phyloP scores from a whole-genome alignment of 2,888 invertebrate genomes.

The Baccha elongata region DNA sequence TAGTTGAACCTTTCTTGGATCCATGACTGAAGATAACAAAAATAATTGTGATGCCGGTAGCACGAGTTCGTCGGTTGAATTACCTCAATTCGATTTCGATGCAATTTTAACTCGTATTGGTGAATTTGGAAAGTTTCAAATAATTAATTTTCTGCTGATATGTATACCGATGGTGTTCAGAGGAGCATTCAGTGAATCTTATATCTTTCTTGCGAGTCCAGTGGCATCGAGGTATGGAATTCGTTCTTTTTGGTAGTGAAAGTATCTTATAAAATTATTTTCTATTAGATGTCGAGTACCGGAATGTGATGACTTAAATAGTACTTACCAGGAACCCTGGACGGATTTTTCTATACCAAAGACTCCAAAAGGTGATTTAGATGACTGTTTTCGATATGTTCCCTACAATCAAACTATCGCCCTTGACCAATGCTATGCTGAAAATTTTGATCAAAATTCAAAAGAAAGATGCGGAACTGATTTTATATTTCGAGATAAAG shows the following conservation, averaged over 20 bases:
- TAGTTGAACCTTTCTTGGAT: too few relatives aligned
- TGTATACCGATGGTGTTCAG: conserved; percentile 86
- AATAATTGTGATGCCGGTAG: conserved; percentile 7
- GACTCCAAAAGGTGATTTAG: conserved; percentile 80
- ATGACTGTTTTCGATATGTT: conserved; percentile 82
- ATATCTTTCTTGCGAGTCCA: conserved; percentile 88
- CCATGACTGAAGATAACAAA: conserved; percentile 3
- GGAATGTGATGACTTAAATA: conserved; percentile 79
- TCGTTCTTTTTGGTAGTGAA: background rate
- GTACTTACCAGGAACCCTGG: conserved; percentile 82
- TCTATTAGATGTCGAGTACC: conserved; percentile 80
- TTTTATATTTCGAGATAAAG: conserved; percentile 84
- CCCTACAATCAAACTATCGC: conserved; percentile 61
- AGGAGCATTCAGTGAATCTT: conserved; percentile 85
- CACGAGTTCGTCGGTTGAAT: conserved; percentile 22
- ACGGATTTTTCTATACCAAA: conserved; percentile 82
- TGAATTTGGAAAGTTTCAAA: conserved; percentile 87
- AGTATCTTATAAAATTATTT: conserved; percentile 35
- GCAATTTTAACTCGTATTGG: conserved; percentile 82
- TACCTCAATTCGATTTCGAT: conserved; percentile 74
- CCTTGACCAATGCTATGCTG: conserved; percentile 79
- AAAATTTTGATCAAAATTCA: conserved; percentile 79
- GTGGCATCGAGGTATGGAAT: conserved; percentile 85
- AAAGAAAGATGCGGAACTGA: conserved; percentile 82
- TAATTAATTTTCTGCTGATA: conserved; percentile 84